Conservation (phyloP, 2,113 vertebrate genomes). For the Dipodomys merriami region DNA sequence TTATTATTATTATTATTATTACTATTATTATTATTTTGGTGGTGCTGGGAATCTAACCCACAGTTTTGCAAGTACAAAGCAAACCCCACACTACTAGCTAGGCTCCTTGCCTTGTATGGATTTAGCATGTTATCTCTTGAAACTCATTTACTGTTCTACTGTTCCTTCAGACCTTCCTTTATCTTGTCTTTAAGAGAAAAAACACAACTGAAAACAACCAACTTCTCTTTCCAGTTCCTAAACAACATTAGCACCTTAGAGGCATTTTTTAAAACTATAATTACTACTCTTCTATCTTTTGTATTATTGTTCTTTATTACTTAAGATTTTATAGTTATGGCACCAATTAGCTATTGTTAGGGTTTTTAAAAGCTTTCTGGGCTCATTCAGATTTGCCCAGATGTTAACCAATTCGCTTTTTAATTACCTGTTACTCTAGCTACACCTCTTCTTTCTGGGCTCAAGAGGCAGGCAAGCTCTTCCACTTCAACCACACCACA, state of each 20-base stretch:
- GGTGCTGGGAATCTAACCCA: not conserved
- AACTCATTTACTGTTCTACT: not conserved
- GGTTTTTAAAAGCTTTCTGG: not conserved
- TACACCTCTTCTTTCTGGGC: not conserved
- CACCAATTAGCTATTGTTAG: not conserved
- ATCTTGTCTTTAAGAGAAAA: not conserved
- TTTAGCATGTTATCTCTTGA: not conserved
- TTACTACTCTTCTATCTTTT: not conserved
- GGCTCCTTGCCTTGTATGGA: not conserved
- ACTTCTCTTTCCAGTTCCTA: not conserved
- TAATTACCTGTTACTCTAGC: not conserved
- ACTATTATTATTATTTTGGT: not conserved
- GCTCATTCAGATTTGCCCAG: not conserved
- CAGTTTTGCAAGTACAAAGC: no score
- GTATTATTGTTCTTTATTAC: not conserved
- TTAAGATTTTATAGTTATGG: not conserved
- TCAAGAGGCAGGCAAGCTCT: no score
- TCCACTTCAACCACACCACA: no score
- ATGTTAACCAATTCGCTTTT: not conserved
- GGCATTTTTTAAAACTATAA: not conserved
- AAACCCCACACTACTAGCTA: not conserved
- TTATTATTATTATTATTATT: not conserved
- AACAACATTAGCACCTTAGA: not conserved
- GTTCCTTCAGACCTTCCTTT: not conserved
- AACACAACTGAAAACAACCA: not conserved